These are phyloP conservation scores for Drosophila limbata DNA, from an alignment of 2,888 invertebrate genomes.

Conservation along the genomic window DNA sequence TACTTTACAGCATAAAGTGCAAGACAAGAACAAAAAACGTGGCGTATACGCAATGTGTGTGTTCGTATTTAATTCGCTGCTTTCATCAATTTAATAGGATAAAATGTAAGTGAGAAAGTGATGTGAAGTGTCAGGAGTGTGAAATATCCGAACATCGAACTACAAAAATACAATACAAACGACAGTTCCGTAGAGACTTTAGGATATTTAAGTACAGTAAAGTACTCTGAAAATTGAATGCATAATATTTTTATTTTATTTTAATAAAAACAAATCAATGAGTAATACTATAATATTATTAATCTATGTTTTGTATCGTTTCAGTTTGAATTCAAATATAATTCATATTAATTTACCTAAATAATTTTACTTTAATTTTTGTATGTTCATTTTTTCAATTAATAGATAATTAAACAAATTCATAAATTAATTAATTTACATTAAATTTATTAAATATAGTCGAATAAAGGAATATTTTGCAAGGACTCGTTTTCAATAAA, in stretches of 20 bases:
- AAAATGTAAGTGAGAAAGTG: constrained; percentile 28
- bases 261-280: not conserved
- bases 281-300: not conserved
- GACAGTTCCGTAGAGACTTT: constrained; percentile 29
- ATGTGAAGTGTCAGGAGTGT: not conserved
- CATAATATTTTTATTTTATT: not conserved
- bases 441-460: too few relatives aligned
- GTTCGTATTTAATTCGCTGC: constrained; percentile 19
- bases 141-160: too few relatives aligned
- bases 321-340: too few relatives aligned
- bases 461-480: too few relatives aligned
- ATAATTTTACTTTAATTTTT: too few relatives aligned
- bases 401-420: too few relatives aligned
- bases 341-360: too few relatives aligned
- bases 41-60: constrained; percentile 22
- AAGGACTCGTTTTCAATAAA: too few relatives aligned
- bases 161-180: constrained; percentile 48
- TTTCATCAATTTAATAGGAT: constrained; percentile 52
- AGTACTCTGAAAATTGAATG: not conserved
- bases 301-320: too few relatives aligned
- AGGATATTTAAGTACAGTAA: constrained; percentile 1
- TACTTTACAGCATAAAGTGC: constrained; percentile 33
- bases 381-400: too few relatives aligned
- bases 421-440: too few relatives aligned
- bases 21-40: constrained; percentile 13